These are phyloP conservation scores for Nephila pilipes DNA, from an alignment of 1,140 invertebrate species.

Conservation along the genomic window DNA sequence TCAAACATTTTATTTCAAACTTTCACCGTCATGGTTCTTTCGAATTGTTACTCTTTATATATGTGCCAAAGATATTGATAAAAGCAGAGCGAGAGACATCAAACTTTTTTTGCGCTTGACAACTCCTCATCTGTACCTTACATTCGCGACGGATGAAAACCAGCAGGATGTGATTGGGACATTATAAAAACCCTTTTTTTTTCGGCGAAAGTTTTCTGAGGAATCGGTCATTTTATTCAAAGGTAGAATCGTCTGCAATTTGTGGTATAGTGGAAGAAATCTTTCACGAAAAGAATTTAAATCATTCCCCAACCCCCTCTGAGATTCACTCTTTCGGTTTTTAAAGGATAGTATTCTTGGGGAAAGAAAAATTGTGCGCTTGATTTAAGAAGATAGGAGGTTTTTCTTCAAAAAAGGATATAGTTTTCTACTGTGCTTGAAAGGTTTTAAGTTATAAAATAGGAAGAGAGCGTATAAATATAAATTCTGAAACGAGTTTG, in stretches of 20 bases:
- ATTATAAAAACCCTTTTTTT: constrained; percentile 7
- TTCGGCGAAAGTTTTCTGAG: not conserved
- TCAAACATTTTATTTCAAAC: not conserved
- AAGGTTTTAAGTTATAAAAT: not conserved
- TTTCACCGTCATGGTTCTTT: not conserved
- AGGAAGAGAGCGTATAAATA: not conserved
- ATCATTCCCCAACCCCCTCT: not conserved
- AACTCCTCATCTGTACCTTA: not conserved
- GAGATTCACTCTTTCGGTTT: not conserved
- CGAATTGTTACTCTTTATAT: not conserved
- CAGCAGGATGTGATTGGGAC: not conserved
- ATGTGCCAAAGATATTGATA: not conserved
- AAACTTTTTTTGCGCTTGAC: not conserved
- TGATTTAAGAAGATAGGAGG: not conserved
- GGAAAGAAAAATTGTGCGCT: not conserved
- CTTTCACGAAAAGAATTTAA: constrained; percentile 11
- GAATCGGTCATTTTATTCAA: not conserved
- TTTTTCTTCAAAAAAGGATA: not conserved
- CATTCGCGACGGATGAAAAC: not conserved
- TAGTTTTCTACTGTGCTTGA: not conserved
- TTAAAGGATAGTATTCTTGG: not conserved
- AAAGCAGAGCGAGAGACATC: not conserved
- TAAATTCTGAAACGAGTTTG: not conserved
- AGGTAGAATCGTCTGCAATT: constrained; percentile 5
- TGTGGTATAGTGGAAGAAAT: not conserved